Evolutionary conservation across 2,113 vertebrate species (phyloP).

Genomic region (Oophaga pumilio): DNA sequence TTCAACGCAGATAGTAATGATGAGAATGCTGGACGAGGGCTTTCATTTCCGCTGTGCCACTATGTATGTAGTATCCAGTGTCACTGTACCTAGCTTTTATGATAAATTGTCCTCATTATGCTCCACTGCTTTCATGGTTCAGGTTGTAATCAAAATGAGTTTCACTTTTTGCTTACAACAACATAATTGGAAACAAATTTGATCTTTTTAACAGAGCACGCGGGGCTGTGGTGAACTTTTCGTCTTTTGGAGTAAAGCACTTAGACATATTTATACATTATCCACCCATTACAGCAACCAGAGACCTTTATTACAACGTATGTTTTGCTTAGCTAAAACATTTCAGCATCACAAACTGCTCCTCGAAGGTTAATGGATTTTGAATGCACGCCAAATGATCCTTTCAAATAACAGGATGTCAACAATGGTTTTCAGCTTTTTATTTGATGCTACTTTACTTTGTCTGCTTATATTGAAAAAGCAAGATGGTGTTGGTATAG

Average conservation of each 20-base stretch:
- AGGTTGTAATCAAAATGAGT: constrained; percentile 60
- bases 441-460: constrained; percentile 14
- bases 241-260: constrained; percentile 61
- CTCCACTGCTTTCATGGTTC: constrained; percentile 59
- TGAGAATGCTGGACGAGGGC: constrained; percentile 25
- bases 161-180: constrained; percentile 58
- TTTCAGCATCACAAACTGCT: constrained; percentile 43
- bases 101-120: constrained; percentile 54
- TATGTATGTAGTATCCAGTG: constrained; percentile 34
- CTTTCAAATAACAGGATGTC: constrained; percentile 9
- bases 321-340: constrained; percentile 55
- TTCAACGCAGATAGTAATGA: constrained; percentile 36
- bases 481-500: neutral
- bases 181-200: constrained; percentile 61
- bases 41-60: constrained; percentile 37
- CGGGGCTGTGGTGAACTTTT: constrained; percentile 63
- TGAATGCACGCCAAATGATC: constrained; percentile 18
- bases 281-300: neutral
- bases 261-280: constrained; percentile 61
- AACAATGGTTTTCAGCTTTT: constrained; percentile 16
- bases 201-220: constrained; percentile 61
- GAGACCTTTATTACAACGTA: constrained; percentile 51
- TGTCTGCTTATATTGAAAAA: neutral
- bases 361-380: constrained; percentile 60
- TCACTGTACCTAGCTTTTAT: constrained; percentile 4